Percentiles rank a stretch among this genome's conserved stretches.
These are phyloP conservation scores for Xenopus laevis DNA, from an alignment of 2,113 vertebrate genomes.

Conservation along the genomic window DNA sequence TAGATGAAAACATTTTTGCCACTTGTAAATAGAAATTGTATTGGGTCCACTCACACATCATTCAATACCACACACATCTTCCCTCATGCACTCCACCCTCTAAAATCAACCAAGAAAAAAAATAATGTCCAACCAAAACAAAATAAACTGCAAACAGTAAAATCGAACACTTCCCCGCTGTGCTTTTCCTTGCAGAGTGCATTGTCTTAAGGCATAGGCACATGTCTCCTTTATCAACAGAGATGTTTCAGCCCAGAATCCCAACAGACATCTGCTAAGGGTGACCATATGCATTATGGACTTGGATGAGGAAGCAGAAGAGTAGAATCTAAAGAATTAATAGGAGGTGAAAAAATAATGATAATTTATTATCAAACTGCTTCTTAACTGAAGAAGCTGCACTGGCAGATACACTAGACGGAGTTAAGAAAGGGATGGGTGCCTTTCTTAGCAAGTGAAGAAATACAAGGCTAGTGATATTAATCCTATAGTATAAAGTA, in stretches of 20 bases:
- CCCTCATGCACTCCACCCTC: slow-evolving; percentile 46
- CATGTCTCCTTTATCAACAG: slow-evolving; percentile 88
- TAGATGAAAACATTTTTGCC: slow-evolving; percentile 19
- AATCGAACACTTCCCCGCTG: slow-evolving; percentile 55
- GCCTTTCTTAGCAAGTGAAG: no score
- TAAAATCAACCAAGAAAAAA: background rate
- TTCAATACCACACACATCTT: slow-evolving; percentile 5
- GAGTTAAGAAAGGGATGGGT: no score
- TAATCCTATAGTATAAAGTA: no score
- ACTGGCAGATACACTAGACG: no score
- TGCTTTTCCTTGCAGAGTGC: slow-evolving; percentile 98
- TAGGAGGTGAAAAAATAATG: no score
- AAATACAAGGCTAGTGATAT: no score
- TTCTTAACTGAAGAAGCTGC: no score
- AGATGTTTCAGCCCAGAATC: slow-evolving; percentile 78
- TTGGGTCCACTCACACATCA: background rate
- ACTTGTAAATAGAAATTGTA: slow-evolving; percentile 17
- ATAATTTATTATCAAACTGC: no score
- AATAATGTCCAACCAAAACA: slow-evolving; percentile 54
- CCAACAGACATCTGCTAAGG: slow-evolving; percentile 76
- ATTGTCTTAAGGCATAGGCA: slow-evolving; percentile 97
- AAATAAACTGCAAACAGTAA: slow-evolving; percentile 66
- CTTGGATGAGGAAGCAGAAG: no score
- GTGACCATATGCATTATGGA: slow-evolving; percentile 72
- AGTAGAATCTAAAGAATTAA: no score